Base-by-base conservation (phyloP, 1,140 invertebrate genomes). In the Pogonomyrmex barbatus region DNA sequence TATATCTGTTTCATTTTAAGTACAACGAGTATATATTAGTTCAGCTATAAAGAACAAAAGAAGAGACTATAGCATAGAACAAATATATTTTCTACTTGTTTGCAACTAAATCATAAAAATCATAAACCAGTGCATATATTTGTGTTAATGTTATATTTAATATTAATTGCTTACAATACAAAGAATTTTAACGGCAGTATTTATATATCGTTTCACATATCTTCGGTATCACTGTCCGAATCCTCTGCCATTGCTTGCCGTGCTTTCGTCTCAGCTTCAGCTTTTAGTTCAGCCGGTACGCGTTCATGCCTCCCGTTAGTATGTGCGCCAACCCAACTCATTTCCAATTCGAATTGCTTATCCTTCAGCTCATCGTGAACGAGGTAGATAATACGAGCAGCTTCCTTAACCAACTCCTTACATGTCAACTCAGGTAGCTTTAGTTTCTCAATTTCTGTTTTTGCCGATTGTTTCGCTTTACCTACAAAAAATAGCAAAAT, bases 391-490 rank as follows among this genome's bases (percentile, higher is more conserved):
- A 99, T 99, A 96, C 98, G 98, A 42, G 98, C 98, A 84, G 98
- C 98, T 96, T 99, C 98, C 94, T 99, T 99, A 0, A 99, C 97
- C 42, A 99, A 95, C 79, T 99, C 98, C 86, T 96, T 96, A 78
- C 97, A 98, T 14, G 97, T 96, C 96, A 99, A 96, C 78, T 98
- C 97, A 42, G 97, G 96, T 62, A 99, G 95, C 93, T 99, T 99
- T 1, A 99, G 94, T 94, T 99, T 99, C 95, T 99, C 99, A 93
- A 99, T 99, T 96, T 99, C 99, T 47, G 99, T 99, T 96, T 99
- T 99, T 5, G 99, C 99, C 78, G 98, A 97, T 94, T 99, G 99
- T 94, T 99, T 99, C 9, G 99, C 99, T 96, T 99, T 99, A 4
- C 95, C 94, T 95, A 36, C 30, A 9, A 3, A 17, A 45, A 10